Evolutionary conservation across 1,140 invertebrate genomes (phyloP).

Genomic region (Campodea augens): DNA sequence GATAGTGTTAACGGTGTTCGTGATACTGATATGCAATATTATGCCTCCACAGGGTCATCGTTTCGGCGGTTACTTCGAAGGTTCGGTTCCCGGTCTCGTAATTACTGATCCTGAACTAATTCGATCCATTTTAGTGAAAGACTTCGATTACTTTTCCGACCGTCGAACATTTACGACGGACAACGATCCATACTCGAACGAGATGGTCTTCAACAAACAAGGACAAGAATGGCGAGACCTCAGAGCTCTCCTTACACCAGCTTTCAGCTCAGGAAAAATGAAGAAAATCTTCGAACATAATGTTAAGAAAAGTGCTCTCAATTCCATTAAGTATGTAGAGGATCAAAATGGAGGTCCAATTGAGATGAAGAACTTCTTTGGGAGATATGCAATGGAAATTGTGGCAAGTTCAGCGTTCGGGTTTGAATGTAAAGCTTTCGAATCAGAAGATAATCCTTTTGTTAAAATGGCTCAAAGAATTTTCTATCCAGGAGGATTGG

Average conservation of each 20-base stretch:
- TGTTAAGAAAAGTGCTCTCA: too few relatives aligned
- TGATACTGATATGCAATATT: too few relatives aligned
- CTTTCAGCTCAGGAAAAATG: slow-evolving; percentile 26
- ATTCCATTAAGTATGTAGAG: too few relatives aligned
- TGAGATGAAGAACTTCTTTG: slow-evolving; percentile 17
- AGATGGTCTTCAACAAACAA: slow-evolving; percentile 9
- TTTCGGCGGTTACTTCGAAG: too few relatives aligned
- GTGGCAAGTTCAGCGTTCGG: slow-evolving; percentile 31
- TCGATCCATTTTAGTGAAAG: slow-evolving; percentile 21
- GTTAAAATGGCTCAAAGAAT: too few relatives aligned
- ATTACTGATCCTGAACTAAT: slow-evolving; percentile 25
- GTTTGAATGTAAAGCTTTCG: too few relatives aligned
- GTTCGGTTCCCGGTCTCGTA: too few relatives aligned
- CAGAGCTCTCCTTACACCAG: slow-evolving; percentile 24
- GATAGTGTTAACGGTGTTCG: too few relatives aligned
- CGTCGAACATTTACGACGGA: not conserved
- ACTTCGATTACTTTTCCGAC: slow-evolving; percentile 20
- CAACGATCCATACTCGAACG: slow-evolving; percentile 1
- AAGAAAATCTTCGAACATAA: slow-evolving; percentile 28
- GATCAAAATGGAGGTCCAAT: too few relatives aligned
- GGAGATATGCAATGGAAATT: slow-evolving; percentile 27
- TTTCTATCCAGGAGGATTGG: too few relatives aligned
- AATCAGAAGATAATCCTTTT: too few relatives aligned
- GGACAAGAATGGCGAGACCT: slow-evolving; percentile 23
- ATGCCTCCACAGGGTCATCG: too few relatives aligned